Base-by-base conservation (phyloP, 53 echinoderm and acorn worm species). In the Crossaster papposus region DNA sequence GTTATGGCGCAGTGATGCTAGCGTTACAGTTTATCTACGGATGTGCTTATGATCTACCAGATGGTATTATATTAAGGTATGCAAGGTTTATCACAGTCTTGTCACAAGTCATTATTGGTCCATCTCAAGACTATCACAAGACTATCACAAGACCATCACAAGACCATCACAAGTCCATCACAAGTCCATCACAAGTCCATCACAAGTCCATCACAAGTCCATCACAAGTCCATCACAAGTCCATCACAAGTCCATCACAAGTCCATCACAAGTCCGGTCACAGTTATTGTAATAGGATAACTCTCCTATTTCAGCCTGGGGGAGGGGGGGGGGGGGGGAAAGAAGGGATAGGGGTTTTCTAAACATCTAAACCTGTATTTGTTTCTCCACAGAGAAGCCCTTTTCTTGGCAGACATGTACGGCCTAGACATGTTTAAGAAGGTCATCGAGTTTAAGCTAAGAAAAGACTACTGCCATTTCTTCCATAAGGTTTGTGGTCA, bases 401-500 rank as follows among this genome's bases (percentile, higher is more conserved):
- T 94, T 12, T 87, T 88, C 31, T 74, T 93, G 54, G 91, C 95
- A 17, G 97, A 97, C 79, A 97, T 97, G 95, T 95, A 96, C 74
- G 93, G 92, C 23, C 38, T 97, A 73, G 85, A 94, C 18, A 90
- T 86, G 13, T 72, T 97, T 29, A 97, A 94, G 79, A 94, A 95
- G 20, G 78, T 91, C 14, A 86, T 92, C 51, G 89, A 90, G 17
- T 91, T 94, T 24, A 81, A 94, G 53, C 91, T 97, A 28, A 93
- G 91, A 70, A 89, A 87, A 65, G 97, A 97, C 29, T 91, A 96
- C 85, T 97, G 97, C 65, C 97, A 97, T 81, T 93, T 94, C 79
- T 97, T 97, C 91, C 97, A 97, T 71, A 95, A 95, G 95, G 97
- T 97, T 74, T 74, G 35, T 34, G 23, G 14, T 29, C 2, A 24